A percentile compares a stretch with the other conserved stretches of the same genome.
Evolutionary conservation across 2,888 invertebrate genomes (phyloP).

Genomic region (Phania funesta): DNA sequence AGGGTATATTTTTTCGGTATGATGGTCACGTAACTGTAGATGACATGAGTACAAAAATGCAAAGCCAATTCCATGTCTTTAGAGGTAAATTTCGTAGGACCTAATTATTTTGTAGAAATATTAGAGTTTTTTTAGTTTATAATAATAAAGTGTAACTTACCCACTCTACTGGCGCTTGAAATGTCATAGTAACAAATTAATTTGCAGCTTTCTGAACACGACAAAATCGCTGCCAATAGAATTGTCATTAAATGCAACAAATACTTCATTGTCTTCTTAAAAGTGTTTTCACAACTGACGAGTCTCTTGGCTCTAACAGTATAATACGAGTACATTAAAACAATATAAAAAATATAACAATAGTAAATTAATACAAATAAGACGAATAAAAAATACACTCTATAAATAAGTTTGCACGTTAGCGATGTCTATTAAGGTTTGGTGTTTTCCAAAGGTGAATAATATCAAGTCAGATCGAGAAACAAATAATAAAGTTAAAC

Average conservation of each 20-base stretch:
- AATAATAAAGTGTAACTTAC: background rate
- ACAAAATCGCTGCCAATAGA: background rate
- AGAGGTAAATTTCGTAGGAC: conserved; percentile 88
- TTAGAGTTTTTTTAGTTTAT: background rate
- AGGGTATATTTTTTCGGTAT: conserved; percentile 85
- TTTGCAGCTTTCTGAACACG: background rate
- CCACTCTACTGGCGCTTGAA: background rate
- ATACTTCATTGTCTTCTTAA: background rate
- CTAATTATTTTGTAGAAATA: conserved; percentile 79
- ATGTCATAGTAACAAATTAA: conserved; percentile 12
- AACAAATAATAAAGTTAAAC: too few species aligned
- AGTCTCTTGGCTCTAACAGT: background rate
- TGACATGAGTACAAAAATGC: conserved; percentile 88
- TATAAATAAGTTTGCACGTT: too few species aligned
- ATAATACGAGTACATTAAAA: too few species aligned
- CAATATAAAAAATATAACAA: too few species aligned
- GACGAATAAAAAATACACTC: too few species aligned
- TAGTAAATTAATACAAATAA: too few species aligned
- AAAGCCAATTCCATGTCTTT: conserved; percentile 87
- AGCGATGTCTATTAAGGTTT: too few species aligned
- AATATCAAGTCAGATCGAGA: too few species aligned
- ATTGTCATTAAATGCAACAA: background rate
- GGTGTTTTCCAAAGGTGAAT: too few species aligned
- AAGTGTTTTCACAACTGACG: too few species aligned
- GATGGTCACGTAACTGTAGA: conserved; percentile 90